Conservation (phyloP, 2,888 invertebrate species). For the Hydriomena furcata region DNA sequence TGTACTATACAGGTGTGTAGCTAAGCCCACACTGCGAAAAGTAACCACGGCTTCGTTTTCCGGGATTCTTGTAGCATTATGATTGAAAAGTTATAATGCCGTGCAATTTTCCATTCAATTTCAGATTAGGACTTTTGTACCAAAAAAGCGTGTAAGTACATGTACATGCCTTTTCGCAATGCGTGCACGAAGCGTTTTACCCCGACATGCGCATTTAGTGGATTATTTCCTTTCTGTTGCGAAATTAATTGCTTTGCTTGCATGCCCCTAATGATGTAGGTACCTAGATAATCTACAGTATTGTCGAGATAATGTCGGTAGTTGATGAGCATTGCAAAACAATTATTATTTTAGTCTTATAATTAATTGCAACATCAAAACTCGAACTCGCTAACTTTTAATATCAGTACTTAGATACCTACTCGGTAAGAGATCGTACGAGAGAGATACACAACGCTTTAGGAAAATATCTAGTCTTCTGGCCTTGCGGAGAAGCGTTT, state of each 20-base stretch:
- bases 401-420: too few species aligned
- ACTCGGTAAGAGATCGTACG: too few species aligned
- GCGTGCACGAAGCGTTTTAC: constrained; percentile 36
- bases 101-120: background rate
- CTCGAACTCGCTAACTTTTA: too few species aligned
- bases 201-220: constrained; percentile 44
- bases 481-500: too few species aligned
- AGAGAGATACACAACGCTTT: too few species aligned
- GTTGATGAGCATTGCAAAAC: constrained; percentile 11
- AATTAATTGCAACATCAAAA: too few species aligned
- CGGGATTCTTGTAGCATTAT: background rate
- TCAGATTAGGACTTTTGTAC: background rate
- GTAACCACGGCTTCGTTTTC: background rate
- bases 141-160: background rate
- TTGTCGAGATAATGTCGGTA: constrained; percentile 27
- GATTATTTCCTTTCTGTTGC: constrained; percentile 55
- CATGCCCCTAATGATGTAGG: constrained; percentile 34
- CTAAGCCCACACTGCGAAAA: constrained; percentile 11
- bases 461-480: too few species aligned
- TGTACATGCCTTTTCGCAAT: constrained; percentile 14
- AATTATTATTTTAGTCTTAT: background rate
- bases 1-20: constrained; percentile 46
- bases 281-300: constrained; percentile 30
- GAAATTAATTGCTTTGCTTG: constrained; percentile 47
- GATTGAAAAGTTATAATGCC: background rate